Evolutionary conservation across 2,113 vertebrate species (phyloP).

Genomic region (Piliocolobus tephrosceles): DNA sequence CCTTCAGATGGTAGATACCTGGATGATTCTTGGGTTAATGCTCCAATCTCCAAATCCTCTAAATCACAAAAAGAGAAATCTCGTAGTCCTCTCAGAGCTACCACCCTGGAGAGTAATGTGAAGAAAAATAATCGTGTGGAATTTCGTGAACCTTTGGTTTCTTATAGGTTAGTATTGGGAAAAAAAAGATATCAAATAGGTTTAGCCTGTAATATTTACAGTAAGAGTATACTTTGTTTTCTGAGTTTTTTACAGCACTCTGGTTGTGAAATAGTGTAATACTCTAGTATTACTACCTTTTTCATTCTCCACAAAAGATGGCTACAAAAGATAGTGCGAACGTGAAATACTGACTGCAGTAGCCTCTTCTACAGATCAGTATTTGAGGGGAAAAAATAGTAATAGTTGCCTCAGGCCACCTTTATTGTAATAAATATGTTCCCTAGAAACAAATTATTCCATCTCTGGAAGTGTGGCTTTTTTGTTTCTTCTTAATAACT

Average conservation of each 20-base stretch:
- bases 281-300: constrained; percentile 11
- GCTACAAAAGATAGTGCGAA: background rate
- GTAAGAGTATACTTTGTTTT: constrained; percentile 23
- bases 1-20: constrained; percentile 82
- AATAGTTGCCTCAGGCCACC: background rate
- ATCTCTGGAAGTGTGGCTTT: background rate
- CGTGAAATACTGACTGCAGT: background rate
- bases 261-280: background rate
- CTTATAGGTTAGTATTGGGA: constrained; percentile 88
- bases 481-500: background rate
- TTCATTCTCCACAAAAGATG: constrained; percentile 5
- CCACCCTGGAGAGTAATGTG: constrained; percentile 94
- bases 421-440: constrained; percentile 8
- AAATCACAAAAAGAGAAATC: constrained; percentile 90
- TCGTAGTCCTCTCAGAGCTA: constrained; percentile 92
- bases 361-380: constrained; percentile 15
- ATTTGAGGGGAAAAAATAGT: background rate
- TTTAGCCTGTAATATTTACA: background rate
- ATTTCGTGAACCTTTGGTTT: constrained; percentile 91
- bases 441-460: constrained; percentile 27
- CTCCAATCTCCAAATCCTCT: constrained; percentile 81
- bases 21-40: constrained; percentile 78
- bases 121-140: constrained; percentile 88
- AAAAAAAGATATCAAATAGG: background rate
- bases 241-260: background rate